Conservation (phyloP, 2,888 invertebrate genomes). For the Copidosoma aretas region DNA sequence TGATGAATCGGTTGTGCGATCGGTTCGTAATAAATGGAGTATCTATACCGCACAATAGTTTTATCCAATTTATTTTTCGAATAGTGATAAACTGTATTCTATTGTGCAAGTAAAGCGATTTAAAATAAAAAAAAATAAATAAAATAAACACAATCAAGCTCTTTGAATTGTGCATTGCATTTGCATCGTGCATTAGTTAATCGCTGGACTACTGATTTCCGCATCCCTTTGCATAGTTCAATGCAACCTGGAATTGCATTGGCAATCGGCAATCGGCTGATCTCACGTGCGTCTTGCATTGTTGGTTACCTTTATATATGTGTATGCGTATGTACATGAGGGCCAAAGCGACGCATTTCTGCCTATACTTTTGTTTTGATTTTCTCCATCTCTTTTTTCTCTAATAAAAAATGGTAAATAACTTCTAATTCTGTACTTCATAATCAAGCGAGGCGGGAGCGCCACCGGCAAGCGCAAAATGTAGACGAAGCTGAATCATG, state of each 20-base stretch:
- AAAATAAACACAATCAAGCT: background rate
- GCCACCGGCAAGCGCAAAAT: too few species aligned
- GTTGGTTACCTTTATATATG: slow-evolving; percentile 35
- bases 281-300: slow-evolving; percentile 43
- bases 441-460: too few species aligned
- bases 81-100: too few species aligned
- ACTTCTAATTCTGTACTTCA: background rate
- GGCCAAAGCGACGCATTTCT: slow-evolving; percentile 38
- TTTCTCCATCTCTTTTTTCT: slow-evolving; percentile 2
- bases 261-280: slow-evolving; percentile 46
- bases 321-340: slow-evolving; percentile 31
- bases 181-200: background rate
- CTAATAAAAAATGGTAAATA: background rate
- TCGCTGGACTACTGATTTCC: slow-evolving; percentile 23
- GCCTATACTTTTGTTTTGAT: slow-evolving; percentile 32
- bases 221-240: slow-evolving; percentile 36
- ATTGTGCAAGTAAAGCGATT: too few species aligned
- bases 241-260: slow-evolving; percentile 45
- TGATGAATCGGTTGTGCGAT: too few species aligned
- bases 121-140: background rate
- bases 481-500: too few species aligned
- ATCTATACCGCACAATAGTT: too few species aligned
- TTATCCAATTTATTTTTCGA: too few species aligned
- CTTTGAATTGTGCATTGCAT: too few species aligned
- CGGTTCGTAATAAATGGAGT: too few species aligned